Conservation (phyloP, 2,113 vertebrate species). For the Lethenteron camtschaticum region DNA sequence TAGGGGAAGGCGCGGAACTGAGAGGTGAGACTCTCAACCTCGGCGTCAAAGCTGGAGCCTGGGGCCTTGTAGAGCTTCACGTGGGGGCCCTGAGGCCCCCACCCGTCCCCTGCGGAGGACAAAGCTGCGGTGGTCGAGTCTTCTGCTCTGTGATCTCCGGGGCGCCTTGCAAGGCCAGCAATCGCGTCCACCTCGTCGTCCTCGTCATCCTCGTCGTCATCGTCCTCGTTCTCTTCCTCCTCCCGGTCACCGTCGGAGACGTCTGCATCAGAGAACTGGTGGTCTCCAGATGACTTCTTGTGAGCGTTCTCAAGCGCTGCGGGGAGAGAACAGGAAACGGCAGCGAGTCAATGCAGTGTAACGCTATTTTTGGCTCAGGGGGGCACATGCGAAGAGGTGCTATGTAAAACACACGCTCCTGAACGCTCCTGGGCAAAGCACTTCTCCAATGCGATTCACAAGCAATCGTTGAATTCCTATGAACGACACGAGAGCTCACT, state of each 20-base stretch:
- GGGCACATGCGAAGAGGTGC: too few relatives aligned
- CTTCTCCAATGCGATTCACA: too few relatives aligned
- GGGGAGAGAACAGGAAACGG: too few relatives aligned
- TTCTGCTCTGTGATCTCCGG: neutral
- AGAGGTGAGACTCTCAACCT: conserved; percentile 1
- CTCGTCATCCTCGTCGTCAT: conserved; percentile 3
- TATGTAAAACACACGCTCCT: too few relatives aligned
- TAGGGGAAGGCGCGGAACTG: conserved; percentile 1
- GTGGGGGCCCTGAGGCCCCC: too few relatives aligned
- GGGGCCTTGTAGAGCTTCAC: neutral
- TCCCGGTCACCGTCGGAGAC: neutral
- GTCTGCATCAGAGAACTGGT: neutral
- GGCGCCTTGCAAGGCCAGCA: neutral
- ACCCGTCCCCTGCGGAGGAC: neutral
- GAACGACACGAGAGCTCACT: too few relatives aligned
- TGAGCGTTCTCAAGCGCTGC: too few relatives aligned
- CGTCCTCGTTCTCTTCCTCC: conserved; percentile 1
- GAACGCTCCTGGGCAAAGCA: too few relatives aligned
- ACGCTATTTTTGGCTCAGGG: too few relatives aligned
- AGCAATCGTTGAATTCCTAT: too few relatives aligned
- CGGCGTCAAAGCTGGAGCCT: conserved; percentile 3
- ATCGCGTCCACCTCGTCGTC: neutral
- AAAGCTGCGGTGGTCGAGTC: neutral
- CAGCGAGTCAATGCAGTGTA: too few relatives aligned
- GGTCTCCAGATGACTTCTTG: neutral